Base-by-base conservation (phyloP, 2,888 invertebrate genomes). In the Drosophila mettleri region DNA sequence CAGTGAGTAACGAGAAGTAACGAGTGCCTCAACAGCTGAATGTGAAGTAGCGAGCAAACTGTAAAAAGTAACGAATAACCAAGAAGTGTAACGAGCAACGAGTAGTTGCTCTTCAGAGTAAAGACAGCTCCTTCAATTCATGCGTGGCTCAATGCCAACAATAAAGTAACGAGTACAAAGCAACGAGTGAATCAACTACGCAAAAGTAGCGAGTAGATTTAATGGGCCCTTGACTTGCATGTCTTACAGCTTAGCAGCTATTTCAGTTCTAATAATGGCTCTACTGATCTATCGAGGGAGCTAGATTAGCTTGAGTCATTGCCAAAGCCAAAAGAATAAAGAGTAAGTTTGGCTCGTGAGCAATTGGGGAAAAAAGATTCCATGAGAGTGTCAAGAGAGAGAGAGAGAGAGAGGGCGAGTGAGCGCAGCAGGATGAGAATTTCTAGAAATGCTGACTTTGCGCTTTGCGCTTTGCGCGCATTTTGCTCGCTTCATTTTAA, bases 401-500 rank as follows among this genome's bases (percentile, higher is more conserved):
- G 2, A 22, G 3, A 6, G 6, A 3, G 3, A 27, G 38, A 38
- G 3, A 36, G 16, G 7, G 36, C 4, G 16, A 16, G 27, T 4
- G 27, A 9, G 24, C 6, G 45, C 16, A 14, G 3, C 10, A 8
- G 18, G 0, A 14, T 8, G 31, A 3, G 3, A 8, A 9, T 20
- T 2, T 31, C 31, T n/a, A 33, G 49, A 29, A 49, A 38, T 38
- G 78, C 80, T 86, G 81, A 82, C 84, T 36, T n/a, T 54, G 86
- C 86, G 74, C 84, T 36, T n/a, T 54, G 86, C 86, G 74, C 14
- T 77, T 74, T 49, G 10, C 22, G 10, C 22, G 16, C 31, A 36
- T 58, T 53, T 61, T 27, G 31, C 43, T 39, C 39, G 3, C 41
- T 58, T 84, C 71, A 81, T 80, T 80, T 84, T 58, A 82, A 82